Evolutionary conservation across 1,140 invertebrate species (phyloP), one percentile per base, ranked within the genome.

Genomic region (Potamilus streckersoni): DNA sequence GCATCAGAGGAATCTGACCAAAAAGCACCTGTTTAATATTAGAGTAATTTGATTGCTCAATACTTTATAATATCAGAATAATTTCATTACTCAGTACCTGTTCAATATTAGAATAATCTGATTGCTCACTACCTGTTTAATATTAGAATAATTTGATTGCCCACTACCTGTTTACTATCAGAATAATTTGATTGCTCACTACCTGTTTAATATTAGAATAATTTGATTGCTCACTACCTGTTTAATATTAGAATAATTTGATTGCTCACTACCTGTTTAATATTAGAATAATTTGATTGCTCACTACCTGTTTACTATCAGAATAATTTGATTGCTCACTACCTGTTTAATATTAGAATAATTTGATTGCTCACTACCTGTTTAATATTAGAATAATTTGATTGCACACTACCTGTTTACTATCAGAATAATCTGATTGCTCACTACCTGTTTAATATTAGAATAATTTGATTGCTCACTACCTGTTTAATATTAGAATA

Each of bases 11-110:
- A 31, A 31, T 31, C 4, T 31, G 27, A 31, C 27, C 19, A 2
- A 1, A 31, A 1, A 31, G 27, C 27, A 31, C 27, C 27, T 31
- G 27, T 31, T 31, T 31, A 31, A 31, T 31, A 31, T 66, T 66
- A 31, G 27, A 31, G 27, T 31, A 72, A n/a, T 64, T 19, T 60
- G n/a, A 17, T 38, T 23, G 14, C 27, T 31, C 27, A 31, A 31
- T 83, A 95, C 93, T 90, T 94, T 75, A 92, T 92, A 6, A 95
- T 86, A 87, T 94, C 93, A 56, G 92, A 92, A 85, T 92, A 92
- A 16, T 91, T 88, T 23, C 23, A 23, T 23, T 23, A 2, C 23
- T 23, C 23, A 23, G 2, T 23, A 23, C 23, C 23, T 23, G 23
- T 23, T 23, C 2, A 23, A 23, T 23, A 23, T 23, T 23, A 23